Conservation (phyloP, 2,888 invertebrate species). For the Agelastica alni region DNA sequence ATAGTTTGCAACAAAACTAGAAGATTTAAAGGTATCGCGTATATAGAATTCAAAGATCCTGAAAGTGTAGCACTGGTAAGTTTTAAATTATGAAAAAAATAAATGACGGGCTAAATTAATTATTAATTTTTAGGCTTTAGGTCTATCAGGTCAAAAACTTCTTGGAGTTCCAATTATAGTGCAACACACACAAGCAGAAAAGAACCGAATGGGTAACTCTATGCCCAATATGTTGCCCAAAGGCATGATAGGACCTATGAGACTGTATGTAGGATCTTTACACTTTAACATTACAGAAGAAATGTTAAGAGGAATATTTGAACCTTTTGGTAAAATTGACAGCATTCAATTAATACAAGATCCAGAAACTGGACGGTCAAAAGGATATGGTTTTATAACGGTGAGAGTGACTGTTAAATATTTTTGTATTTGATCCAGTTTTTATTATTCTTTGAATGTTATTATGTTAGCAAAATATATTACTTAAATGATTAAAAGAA, state of each 20-base stretch:
- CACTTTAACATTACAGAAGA: constrained; percentile 99
- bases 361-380: constrained; percentile 90
- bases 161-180: constrained; percentile 97
- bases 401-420: constrained; percentile 62
- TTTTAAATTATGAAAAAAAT: constrained; percentile 32
- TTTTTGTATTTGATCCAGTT: not conserved
- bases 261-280: constrained; percentile 94
- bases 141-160: constrained; percentile 92
- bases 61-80: constrained; percentile 93
- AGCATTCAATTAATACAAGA: constrained; percentile 95
- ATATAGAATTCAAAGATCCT: constrained; percentile 97
- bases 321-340: constrained; percentile 97
- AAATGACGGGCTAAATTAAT: not conserved
- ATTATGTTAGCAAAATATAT: not conserved
- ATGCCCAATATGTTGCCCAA: constrained; percentile 85
- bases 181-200: constrained; percentile 96
- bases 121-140: constrained; percentile 74
- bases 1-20: constrained; percentile 99
- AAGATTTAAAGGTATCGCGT: constrained; percentile 98
- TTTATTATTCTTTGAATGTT: not conserved
- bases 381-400: constrained; percentile 97
- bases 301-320: constrained; percentile 97
- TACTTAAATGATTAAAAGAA: constrained; percentile 1
- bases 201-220: constrained; percentile 88
- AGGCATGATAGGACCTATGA: constrained; percentile 91